These are phyloP conservation scores for Pterocles burchelli DNA, from an alignment of 2,113 vertebrate species.

Conservation along the genomic window DNA sequence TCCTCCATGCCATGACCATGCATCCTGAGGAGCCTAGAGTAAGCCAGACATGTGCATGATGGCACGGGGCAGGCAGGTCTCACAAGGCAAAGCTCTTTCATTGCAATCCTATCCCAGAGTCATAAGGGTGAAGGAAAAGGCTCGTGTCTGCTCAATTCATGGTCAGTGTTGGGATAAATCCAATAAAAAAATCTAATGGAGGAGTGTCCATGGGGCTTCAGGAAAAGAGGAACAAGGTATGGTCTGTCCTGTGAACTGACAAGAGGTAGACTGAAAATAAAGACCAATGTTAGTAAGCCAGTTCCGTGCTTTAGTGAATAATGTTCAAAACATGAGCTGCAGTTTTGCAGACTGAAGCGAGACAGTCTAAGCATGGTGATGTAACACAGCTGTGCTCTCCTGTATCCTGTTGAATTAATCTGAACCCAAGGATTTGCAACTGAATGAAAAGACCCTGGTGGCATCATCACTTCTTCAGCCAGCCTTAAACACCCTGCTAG, in stretches of 20 bases:
- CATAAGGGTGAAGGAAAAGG: neutral
- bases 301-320: neutral
- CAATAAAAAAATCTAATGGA: neutral
- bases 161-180: neutral
- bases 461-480: neutral
- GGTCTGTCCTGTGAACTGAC: neutral
- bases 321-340: neutral
- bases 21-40: neutral
- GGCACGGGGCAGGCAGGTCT: neutral
- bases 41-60: neutral
- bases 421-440: neutral
- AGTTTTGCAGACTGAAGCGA: neutral
- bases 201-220: neutral
- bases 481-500: neutral
- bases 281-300: neutral
- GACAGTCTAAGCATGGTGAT: neutral
- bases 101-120: neutral
- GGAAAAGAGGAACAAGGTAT: neutral
- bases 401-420: neutral
- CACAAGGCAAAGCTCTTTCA: neutral
- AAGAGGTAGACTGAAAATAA: neutral
- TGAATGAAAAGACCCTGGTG: neutral
- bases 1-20: fast-evolving
- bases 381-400: neutral
- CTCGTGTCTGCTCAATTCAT: neutral